Evolutionary conservation across 2,113 vertebrate species (phyloP), one percentile per base, ranked within the genome.

Genomic region (Nesogale talazaci): DNA sequence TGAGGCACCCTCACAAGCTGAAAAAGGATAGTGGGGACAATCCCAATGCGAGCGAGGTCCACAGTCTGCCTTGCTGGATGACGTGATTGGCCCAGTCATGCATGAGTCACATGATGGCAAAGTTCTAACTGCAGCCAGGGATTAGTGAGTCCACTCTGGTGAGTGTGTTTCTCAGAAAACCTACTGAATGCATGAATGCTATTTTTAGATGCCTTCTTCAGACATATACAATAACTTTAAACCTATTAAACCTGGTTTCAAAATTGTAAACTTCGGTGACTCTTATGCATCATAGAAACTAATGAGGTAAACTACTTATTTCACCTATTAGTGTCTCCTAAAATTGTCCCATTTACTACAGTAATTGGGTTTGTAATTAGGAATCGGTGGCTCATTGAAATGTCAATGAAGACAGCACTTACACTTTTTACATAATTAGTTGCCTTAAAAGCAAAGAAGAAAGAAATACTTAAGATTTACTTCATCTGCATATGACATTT

Each of bases 381-480:
- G 95, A 98, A 93, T 97, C 96, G 96, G 74, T 96, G 88, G 63
- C 92, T 96, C 59, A 94, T 96, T 95, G 94, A 94, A 96, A 94
- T 93, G 36, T 74, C 95, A 76, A 23, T 85, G 6, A 72, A 83
- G 31, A 74, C 83, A 90, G 72, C 36, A 17, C 83, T 96, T 97
- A 95, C 86, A 92, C 36, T 75, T 75, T 94, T 86, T 46, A 82
- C 61, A 69, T 69, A 95, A 90, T 90, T 96, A 78, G 70, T 90
- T 93, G 82, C 29, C 42, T 95, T 31, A 67, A 67, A 67, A 67
- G 83, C 83, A 36, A 38, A 89, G 61, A 23, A 31, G 81, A 20
- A 40, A 27, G 78, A 25, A 38, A 79, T 70, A 38, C 25, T 69
- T n/a, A 89, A 94, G 81, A 46, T 88, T 0, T 77, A 27, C 31